phyloP scores from a whole-genome alignment of 2,888 invertebrate species.

The Drosophila putrida region DNA sequence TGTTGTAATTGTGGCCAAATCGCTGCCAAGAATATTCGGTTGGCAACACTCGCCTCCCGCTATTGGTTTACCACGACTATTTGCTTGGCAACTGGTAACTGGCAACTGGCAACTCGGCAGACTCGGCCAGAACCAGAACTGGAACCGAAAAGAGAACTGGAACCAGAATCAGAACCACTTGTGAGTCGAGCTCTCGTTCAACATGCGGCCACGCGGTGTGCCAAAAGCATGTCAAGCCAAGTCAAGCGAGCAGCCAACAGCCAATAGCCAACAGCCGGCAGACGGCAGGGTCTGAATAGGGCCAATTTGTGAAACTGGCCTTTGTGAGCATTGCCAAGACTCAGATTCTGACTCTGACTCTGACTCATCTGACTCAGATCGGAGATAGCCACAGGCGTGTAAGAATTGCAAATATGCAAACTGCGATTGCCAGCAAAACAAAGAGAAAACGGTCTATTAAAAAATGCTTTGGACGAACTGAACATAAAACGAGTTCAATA shows the following conservation, averaged over 20 bases:
- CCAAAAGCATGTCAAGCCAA: conserved; percentile 71
- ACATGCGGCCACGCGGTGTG: conserved; percentile 73
- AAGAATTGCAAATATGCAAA: conserved; percentile 20
- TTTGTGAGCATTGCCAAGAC: conserved; percentile 64
- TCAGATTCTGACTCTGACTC: no score
- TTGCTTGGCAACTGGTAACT: conserved; percentile 1
- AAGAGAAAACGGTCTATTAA: not conserved
- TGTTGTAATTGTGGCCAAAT: conserved; percentile 74
- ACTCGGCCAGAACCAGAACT: not conserved
- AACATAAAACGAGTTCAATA: not conserved
- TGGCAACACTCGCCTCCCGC: conserved; percentile 16
- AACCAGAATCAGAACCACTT: not conserved
- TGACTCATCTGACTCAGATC: conserved; percentile 20
- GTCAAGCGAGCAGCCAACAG: conserved; percentile 44
- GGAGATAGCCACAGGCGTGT: conserved; percentile 30
- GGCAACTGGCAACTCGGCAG: conserved; percentile 2
- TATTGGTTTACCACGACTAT: conserved; percentile 9
- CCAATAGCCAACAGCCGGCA: not conserved
- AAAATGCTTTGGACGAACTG: not conserved
- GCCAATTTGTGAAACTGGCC: conserved; percentile 61
- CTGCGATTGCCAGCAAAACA: conserved; percentile 31
- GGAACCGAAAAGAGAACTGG: not conserved
- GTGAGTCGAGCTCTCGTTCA: conserved; percentile 16
- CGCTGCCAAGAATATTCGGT: conserved; percentile 67
- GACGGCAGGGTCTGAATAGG: conserved; percentile 9